A percentile compares a stretch with the other conserved stretches of the same genome.
Evolutionary conservation across 2,113 vertebrate genomes (phyloP).

Genomic region (Puntigrus tetrazona): DNA sequence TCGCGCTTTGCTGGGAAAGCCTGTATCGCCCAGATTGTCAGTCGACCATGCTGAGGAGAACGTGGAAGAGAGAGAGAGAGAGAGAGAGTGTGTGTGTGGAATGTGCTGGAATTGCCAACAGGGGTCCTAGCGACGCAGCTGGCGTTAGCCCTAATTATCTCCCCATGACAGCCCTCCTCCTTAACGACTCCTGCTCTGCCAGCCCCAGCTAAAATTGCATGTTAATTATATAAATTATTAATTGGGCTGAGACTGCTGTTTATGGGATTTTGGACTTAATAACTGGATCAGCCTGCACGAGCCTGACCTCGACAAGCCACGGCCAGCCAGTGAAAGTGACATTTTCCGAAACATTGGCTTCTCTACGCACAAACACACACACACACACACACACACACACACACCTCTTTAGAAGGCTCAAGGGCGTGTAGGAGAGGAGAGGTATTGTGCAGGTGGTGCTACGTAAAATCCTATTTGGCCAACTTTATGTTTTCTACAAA

Average conservation of each 20-base stretch:
- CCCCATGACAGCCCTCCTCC: slow-evolving; percentile 81
- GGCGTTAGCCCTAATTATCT: slow-evolving; percentile 93
- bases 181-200: slow-evolving; percentile 77
- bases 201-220: slow-evolving; percentile 91
- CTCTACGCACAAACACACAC: slow-evolving; percentile 46
- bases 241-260: slow-evolving; percentile 95
- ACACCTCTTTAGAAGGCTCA: slow-evolving; percentile 33
- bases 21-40: slow-evolving; percentile 98
- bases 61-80: neutral
- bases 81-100: no score
- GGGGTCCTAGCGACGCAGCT: slow-evolving; percentile 83
- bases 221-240: slow-evolving; percentile 99
- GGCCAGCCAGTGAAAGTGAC: slow-evolving; percentile 81
- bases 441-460: slow-evolving; percentile 17
- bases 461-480: neutral
- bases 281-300: slow-evolving; percentile 88
- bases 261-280: slow-evolving; percentile 94
- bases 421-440: neutral
- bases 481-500: neutral
- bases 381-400: slow-evolving; percentile 28
- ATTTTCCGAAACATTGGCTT: slow-evolving; percentile 79
- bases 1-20: slow-evolving; percentile 88
- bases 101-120: slow-evolving; percentile 85
- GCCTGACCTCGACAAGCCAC: slow-evolving; percentile 90
- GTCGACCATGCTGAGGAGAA: slow-evolving; percentile 82